Conservation (phyloP, 23 tunicate genomes). For the Diplosoma virens region DNA sequence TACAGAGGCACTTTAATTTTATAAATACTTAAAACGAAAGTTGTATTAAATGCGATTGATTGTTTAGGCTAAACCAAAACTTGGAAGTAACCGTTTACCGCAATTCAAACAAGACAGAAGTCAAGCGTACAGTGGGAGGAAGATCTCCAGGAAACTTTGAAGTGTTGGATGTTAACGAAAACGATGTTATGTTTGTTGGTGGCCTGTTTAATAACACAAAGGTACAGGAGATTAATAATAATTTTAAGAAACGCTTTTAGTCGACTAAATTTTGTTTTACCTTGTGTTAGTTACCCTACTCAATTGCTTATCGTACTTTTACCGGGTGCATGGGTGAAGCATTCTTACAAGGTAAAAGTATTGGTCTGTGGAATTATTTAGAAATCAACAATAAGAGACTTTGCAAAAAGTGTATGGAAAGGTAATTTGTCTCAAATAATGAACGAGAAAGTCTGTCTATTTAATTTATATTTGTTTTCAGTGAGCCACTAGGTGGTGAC, state of each 20-base stretch:
- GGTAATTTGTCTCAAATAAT: no score
- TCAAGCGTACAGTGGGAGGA: conserved; percentile 12
- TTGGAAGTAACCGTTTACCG: conserved; percentile 56
- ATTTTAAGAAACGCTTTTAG: neutral
- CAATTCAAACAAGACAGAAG: conserved; percentile 25
- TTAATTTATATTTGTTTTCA: no score
- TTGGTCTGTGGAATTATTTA: conserved; percentile 83
- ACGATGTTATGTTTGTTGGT: conserved; percentile 66
- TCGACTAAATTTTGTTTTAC: neutral
- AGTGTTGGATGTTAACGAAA: conserved; percentile 43
- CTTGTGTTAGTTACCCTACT: neutral
- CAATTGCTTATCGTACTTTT: conserved; percentile 38
- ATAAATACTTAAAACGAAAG: neutral
- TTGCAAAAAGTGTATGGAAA: conserved; percentile 46
- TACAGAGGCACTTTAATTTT: no score
- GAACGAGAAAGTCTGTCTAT: no score
- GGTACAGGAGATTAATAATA: neutral
- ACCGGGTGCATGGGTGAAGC: conserved; percentile 92
- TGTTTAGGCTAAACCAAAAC: conserved; percentile 44
- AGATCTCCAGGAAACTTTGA: conserved; percentile 39
- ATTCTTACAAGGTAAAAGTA: conserved; percentile 55
- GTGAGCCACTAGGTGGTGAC: neutral
- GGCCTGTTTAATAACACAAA: conserved; percentile 38
- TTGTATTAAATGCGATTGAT: neutral
- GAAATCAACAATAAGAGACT: conserved; percentile 29